Evolutionary conservation across 1,140 invertebrate genomes (phyloP).

Genomic region (Sweltsa coloradensis): DNA sequence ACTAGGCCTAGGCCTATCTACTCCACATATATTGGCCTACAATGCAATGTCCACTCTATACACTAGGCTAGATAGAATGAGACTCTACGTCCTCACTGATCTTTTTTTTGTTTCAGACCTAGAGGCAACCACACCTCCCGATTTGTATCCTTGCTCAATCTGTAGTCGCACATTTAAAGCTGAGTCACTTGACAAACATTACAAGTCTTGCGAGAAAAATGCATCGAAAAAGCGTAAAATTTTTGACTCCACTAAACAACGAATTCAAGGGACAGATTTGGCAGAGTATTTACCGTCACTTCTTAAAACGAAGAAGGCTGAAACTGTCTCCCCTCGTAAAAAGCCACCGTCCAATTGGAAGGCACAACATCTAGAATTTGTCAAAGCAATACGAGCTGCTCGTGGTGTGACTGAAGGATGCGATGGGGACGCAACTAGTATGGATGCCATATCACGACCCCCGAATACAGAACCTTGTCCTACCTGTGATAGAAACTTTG

Average conservation of each 20-base stretch:
- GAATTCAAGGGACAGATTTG: constrained; percentile 59
- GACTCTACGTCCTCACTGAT: no score
- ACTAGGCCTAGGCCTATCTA: no score
- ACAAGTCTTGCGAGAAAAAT: constrained; percentile 63
- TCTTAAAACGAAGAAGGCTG: constrained; percentile 18
- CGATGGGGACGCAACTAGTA: not conserved
- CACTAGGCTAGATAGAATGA: no score
- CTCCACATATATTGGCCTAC: no score
- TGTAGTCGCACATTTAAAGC: constrained; percentile 57
- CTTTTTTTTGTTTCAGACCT: no score
- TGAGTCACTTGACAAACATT: constrained; percentile 56
- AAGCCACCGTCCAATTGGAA: constrained; percentile 33
- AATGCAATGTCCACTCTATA: no score
- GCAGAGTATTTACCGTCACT: constrained; percentile 29
- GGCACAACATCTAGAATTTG: constrained; percentile 41
- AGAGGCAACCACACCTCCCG: no score
- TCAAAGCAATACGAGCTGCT: constrained; percentile 40
- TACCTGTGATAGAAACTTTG: constrained; percentile 70
- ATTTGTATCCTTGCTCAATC: constrained; percentile 51
- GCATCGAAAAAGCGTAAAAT: constrained; percentile 58
- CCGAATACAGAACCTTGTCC: constrained; percentile 43
- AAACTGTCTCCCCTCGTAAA: constrained; percentile 15
- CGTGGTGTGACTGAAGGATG: constrained; percentile 29
- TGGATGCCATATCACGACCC: constrained; percentile 10
- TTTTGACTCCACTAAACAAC: constrained; percentile 76